Percentiles rank a stretch among this genome's conserved stretches.
Evolutionary conservation across 2,797 vertebrate species (phyloP).

Genomic region (Cuniculus paca): DNA sequence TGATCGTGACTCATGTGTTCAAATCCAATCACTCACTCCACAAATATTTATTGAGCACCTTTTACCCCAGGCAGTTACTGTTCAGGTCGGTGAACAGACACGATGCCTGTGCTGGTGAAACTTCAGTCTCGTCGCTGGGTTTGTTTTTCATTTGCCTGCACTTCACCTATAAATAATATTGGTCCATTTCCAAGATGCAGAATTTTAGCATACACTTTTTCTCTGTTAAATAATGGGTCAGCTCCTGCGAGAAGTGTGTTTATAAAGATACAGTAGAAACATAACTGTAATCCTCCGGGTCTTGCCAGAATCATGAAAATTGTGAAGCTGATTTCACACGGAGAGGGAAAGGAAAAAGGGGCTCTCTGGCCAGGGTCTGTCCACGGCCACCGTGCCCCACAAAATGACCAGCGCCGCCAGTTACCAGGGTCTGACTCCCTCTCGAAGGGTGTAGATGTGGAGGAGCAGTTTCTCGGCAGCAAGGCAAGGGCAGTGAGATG

Average conservation of each 20-base stretch:
- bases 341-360: not conserved
- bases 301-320: not conserved
- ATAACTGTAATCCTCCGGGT: not conserved
- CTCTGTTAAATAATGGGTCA: not conserved
- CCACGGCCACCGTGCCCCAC: fast-evolving
- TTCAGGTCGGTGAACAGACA: not conserved
- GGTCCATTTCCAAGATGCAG: not conserved
- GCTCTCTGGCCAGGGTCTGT: not conserved
- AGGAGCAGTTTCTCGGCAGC: not conserved
- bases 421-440: conserved; percentile 34
- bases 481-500: conserved; percentile 12
- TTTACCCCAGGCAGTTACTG: not conserved
- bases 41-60: not conserved
- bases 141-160: not conserved
- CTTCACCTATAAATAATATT: not conserved
- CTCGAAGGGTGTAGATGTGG: not conserved
- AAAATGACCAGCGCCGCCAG: not conserved
- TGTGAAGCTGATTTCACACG: not conserved
- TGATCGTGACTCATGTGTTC: fast-evolving
- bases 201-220: not conserved
- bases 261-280: not conserved
- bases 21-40: not conserved
- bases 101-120: fast-evolving
- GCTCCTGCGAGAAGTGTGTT: not conserved
- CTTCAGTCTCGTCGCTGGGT: not conserved